These are phyloP conservation scores for Helicoverpa zea DNA, from an alignment of 1,140 invertebrate species.

Conservation along the genomic window DNA sequence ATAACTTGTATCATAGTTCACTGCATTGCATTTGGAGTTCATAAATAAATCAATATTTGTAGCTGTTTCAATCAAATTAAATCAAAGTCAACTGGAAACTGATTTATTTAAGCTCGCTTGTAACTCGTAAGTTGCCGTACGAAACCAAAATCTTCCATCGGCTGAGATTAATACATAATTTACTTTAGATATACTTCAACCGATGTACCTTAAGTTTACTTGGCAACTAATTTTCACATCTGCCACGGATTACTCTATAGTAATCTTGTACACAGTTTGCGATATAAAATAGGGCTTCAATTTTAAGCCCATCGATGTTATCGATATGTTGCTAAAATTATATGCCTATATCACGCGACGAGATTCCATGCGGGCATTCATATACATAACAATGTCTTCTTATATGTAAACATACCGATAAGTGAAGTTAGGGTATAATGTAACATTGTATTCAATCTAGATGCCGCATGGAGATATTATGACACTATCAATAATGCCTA, in stretches of 20 bases:
- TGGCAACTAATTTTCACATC: conserved; percentile 51
- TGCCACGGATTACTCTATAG: conserved; percentile 46
- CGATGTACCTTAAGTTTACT: conserved; percentile 49
- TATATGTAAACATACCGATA: too few species aligned
- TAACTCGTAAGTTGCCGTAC: conserved; percentile 25
- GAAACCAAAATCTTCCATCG: conserved; percentile 39
- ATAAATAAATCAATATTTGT: conserved; percentile 41
- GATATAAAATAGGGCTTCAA: conserved; percentile 40
- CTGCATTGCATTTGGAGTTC: background rate
- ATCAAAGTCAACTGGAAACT: conserved; percentile 43
- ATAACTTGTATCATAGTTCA: conserved; percentile 28
- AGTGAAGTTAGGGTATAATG: too few species aligned
- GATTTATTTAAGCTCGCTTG: conserved; percentile 41
- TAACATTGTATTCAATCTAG: too few species aligned
- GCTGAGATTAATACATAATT: conserved; percentile 51
- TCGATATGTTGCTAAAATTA: conserved; percentile 32
- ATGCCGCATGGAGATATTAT: too few species aligned
- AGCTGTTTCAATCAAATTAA: conserved; percentile 41
- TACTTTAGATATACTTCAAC: conserved; percentile 44
- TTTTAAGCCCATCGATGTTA: conserved; percentile 18
- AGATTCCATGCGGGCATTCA: background rate
- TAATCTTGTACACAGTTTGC: conserved; percentile 33
- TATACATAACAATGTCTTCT: background rate
- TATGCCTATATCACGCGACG: conserved; percentile 12
- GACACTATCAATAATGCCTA: too few species aligned